Conservation (phyloP, 2,888 invertebrate genomes). For the Pachliopta kotzebuea region DNA sequence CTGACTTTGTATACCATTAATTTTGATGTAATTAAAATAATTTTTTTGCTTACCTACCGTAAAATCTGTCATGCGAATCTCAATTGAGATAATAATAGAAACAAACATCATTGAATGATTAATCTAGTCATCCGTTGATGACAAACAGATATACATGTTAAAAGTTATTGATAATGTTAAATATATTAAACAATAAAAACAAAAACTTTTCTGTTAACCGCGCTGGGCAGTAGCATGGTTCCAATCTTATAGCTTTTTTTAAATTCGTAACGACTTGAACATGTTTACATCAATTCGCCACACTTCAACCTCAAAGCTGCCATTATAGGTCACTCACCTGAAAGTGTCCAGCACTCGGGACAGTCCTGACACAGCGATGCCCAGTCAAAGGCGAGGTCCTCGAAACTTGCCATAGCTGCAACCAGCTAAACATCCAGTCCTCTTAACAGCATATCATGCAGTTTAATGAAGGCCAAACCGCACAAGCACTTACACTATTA, state of each 20-base stretch:
- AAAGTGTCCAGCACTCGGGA: conserved; percentile 81
- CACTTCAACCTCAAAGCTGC: conserved; percentile 8
- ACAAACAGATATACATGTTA: neutral
- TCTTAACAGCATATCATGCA: conserved; percentile 50
- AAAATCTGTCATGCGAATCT: conserved; percentile 1
- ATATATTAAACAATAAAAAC: neutral
- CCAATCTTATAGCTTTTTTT: neutral
- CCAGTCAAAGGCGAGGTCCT: conserved; percentile 84
- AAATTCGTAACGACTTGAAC: neutral
- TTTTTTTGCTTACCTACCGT: neutral
- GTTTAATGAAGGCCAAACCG: conserved; percentile 35
- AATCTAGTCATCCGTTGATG: neutral
- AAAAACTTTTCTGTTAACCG: neutral
- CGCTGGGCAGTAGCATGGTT: neutral
- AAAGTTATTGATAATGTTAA: neutral
- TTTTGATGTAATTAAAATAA: neutral
- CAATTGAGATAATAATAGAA: conserved; percentile 18
- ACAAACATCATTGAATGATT: conserved; percentile 12
- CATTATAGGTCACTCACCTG: conserved; percentile 74
- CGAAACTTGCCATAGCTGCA: conserved; percentile 82
- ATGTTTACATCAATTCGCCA: conserved; percentile 2
- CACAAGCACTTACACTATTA: conserved; percentile 55
- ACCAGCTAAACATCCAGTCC: conserved; percentile 50
- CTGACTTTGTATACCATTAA: conserved; percentile 1
- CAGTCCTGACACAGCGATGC: conserved; percentile 82